These are phyloP conservation scores for Cuniculus paca DNA, from an alignment of 2,797 vertebrate genomes.

Conservation along the genomic window DNA sequence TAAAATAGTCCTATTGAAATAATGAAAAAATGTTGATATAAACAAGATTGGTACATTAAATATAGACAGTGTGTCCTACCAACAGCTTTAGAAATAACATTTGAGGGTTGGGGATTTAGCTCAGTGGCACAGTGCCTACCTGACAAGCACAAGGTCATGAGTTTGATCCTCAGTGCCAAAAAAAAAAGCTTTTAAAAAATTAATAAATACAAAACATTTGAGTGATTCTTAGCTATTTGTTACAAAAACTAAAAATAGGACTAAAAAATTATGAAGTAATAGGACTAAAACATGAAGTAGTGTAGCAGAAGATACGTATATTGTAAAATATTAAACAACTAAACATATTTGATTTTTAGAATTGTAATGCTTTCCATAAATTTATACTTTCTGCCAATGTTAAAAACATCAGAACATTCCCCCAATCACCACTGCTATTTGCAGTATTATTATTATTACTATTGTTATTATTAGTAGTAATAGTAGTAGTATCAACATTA, in stretches of 20 bases:
- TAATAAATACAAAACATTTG: background rate
- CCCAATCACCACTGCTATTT: background rate
- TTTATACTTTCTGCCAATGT: conserved; percentile 23
- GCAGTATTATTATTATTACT: background rate
- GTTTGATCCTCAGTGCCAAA: too few relatives aligned
- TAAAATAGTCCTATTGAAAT: conserved; percentile 87
- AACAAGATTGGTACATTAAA: conserved; percentile 86
- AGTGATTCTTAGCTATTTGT: conserved; percentile 54
- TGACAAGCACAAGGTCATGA: too few relatives aligned
- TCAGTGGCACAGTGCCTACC: too few relatives aligned
- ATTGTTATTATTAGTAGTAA: background rate
- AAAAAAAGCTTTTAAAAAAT: too few relatives aligned
- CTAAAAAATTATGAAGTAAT: background rate
- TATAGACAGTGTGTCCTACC: conserved; percentile 75
- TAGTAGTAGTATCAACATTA: background rate
- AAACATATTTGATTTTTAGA: conserved; percentile 20
- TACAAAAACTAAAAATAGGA: background rate
- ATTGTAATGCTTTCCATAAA: background rate
- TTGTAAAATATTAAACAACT: background rate
- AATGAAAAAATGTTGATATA: conserved; percentile 84
- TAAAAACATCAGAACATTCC: background rate
- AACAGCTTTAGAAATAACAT: conserved; percentile 5
- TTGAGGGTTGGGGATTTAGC: background rate
- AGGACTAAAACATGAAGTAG: background rate
- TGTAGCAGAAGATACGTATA: background rate